A percentile compares a stretch with the other conserved stretches of the same genome.
These are phyloP conservation scores for Percopsis omiscomaycus DNA, from an alignment of 2,797 vertebrate species.

Conservation along the genomic window DNA sequence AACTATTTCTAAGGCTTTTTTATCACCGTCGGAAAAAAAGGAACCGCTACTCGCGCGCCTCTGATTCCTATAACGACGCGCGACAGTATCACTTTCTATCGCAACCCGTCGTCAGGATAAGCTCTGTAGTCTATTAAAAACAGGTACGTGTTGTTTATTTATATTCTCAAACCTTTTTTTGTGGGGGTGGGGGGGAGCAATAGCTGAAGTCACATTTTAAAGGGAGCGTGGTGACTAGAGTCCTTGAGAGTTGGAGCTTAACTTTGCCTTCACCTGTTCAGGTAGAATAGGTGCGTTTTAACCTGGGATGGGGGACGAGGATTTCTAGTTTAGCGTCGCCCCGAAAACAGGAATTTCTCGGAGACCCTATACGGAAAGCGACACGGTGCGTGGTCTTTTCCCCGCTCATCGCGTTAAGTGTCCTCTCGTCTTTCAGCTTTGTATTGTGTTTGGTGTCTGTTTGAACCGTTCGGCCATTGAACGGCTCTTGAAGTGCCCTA, in stretches of 20 bases:
- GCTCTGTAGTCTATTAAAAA: slow-evolving; percentile 46
- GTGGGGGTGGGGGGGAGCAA: neutral
- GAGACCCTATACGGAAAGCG: too few relatives aligned
- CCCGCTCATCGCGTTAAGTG: neutral
- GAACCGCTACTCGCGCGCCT: slow-evolving; percentile 75
- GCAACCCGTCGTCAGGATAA: too few relatives aligned
- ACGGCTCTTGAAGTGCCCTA: neutral
- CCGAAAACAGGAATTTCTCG: too few relatives aligned
- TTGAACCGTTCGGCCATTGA: neutral
- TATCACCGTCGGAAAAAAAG: slow-evolving; percentile 76
- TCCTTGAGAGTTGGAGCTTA: neutral
- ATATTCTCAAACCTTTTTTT: neutral
- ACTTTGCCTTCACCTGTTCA: slow-evolving; percentile 17
- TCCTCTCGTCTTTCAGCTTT: slow-evolving; percentile 2
- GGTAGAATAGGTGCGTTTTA: too few relatives aligned
- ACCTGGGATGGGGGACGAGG: too few relatives aligned
- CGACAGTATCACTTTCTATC: too few relatives aligned
- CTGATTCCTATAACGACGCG: too few relatives aligned
- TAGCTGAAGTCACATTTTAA: neutral
- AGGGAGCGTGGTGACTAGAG: neutral
- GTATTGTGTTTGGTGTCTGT: slow-evolving; percentile 13
- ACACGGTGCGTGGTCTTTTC: slow-evolving; percentile 22
- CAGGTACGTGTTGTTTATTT: slow-evolving; percentile 81
- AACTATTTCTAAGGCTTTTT: slow-evolving; percentile 92
- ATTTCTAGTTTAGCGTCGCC: too few relatives aligned